These are phyloP conservation scores for Propsilocerus akamusi DNA, from an alignment of 1,140 invertebrate genomes.

Conservation along the genomic window DNA sequence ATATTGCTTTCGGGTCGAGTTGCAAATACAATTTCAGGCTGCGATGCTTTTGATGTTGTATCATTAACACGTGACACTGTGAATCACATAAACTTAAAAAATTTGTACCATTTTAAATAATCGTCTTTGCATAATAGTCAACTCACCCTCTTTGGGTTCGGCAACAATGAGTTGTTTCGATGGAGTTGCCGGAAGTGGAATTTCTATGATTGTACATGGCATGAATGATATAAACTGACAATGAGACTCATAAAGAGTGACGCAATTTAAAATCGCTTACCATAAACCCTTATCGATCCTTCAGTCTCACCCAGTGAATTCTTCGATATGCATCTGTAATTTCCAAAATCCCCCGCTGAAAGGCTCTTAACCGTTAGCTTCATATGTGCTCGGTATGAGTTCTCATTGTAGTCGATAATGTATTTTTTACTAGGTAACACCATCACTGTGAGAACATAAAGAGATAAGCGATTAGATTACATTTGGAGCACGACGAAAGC, in stretches of 20 bases:
- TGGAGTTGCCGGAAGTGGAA: conserved; percentile 24
- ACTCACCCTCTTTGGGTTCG: conserved; percentile 25
- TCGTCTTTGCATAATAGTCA: neutral
- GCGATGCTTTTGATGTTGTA: conserved; percentile 18
- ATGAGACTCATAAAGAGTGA: neutral
- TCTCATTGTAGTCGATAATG: conserved; percentile 53
- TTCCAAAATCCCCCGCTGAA: conserved; percentile 58
- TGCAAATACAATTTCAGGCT: conserved; percentile 19
- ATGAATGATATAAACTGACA: neutral
- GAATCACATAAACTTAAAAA: neutral
- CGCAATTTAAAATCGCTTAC: conserved; percentile 32
- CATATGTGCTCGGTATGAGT: conserved; percentile 71
- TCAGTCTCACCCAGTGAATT: conserved; percentile 88
- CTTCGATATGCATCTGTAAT: conserved; percentile 75
- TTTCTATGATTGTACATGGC: conserved; percentile 15
- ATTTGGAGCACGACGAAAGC: no score
- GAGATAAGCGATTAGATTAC: no score
- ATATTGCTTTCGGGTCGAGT: conserved; percentile 16
- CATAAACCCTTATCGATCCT: conserved; percentile 77
- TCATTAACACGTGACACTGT: conserved; percentile 10
- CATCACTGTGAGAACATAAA: conserved; percentile 48
- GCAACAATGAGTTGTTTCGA: conserved; percentile 23
- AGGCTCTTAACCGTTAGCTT: conserved; percentile 65
- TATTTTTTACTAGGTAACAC: conserved; percentile 67
- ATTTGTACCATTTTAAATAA: neutral